Conservation (phyloP, 2,113 vertebrate species). For the Nanger granti region DNA sequence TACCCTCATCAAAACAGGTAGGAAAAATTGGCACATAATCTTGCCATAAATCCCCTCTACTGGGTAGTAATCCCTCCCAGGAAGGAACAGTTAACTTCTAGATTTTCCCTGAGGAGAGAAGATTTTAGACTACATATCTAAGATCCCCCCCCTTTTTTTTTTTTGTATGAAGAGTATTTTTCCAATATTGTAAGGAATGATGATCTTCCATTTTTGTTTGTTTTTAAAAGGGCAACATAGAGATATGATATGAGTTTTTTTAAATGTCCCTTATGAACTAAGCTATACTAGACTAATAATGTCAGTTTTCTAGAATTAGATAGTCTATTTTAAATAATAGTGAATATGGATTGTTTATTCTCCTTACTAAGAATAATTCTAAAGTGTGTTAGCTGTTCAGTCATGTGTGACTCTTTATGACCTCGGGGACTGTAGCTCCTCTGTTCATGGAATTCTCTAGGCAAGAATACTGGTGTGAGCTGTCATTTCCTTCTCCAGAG, state of each 20-base stretch:
- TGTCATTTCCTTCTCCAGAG: background rate
- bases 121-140: background rate
- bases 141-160: accelerated
- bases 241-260: background rate
- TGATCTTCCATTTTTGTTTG: background rate
- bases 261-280: background rate
- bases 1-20: background rate
- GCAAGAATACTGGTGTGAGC: background rate
- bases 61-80: background rate
- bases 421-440: background rate
- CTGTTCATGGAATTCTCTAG: background rate
- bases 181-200: background rate
- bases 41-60: background rate
- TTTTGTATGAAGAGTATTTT: background rate
- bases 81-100: background rate
- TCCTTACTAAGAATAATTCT: background rate
- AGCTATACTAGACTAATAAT: background rate
- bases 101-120: background rate
- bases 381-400: background rate
- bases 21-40: background rate
- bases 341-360: slow-evolving; percentile 3
- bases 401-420: background rate
- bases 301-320: slow-evolving; percentile 17
- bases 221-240: background rate
- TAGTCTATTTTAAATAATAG: background rate